A percentile compares a stretch with the other conserved stretches of the same genome.
Evolutionary conservation across 2,888 invertebrate species (phyloP).

Genomic region (Gryllus longicercus): DNA sequence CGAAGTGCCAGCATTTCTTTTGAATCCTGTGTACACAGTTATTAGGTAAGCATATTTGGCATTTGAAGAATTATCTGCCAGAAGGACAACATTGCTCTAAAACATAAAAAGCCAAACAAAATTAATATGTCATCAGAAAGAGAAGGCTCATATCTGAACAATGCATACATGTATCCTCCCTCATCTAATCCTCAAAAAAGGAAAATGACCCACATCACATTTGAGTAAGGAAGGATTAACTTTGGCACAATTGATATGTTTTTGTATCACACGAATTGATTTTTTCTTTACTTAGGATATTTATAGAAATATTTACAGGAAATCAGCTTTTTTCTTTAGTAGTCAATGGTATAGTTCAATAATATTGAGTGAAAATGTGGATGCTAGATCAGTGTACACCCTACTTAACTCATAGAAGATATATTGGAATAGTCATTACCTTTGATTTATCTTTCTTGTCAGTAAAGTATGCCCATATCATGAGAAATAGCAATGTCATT

Average conservation of each 20-base stretch:
- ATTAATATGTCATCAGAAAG: neutral
- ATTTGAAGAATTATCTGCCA: slow-evolving; percentile 38
- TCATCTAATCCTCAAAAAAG: slow-evolving; percentile 37
- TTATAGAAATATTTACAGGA: too few relatives aligned
- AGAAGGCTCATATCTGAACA: slow-evolving; percentile 34
- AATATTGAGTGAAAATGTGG: too few relatives aligned
- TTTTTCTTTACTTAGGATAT: too few relatives aligned
- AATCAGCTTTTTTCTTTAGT: too few relatives aligned
- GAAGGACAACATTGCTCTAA: slow-evolving; percentile 34
- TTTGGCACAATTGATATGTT: slow-evolving; percentile 29
- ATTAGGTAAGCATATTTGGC: slow-evolving; percentile 38
- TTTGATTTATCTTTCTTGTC: slow-evolving; percentile 34
- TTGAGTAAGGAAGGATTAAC: slow-evolving; percentile 34
- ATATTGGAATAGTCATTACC: neutral
- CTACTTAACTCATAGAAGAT: too few relatives aligned
- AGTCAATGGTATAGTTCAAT: too few relatives aligned
- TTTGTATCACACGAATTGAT: too few relatives aligned
- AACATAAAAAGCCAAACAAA: neutral
- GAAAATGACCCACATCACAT: slow-evolving; percentile 35
- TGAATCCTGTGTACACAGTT: slow-evolving; percentile 39
- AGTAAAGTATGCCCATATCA: slow-evolving; percentile 34
- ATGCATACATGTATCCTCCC: slow-evolving; percentile 34
- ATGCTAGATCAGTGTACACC: too few relatives aligned
- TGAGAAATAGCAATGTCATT: slow-evolving; percentile 34
- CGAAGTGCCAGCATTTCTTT: slow-evolving; percentile 38